Percentiles rank a stretch among this genome's conserved stretches.
Conservation (phyloP, 2,113 vertebrate genomes). For the Myotis lucifugus region DNA sequence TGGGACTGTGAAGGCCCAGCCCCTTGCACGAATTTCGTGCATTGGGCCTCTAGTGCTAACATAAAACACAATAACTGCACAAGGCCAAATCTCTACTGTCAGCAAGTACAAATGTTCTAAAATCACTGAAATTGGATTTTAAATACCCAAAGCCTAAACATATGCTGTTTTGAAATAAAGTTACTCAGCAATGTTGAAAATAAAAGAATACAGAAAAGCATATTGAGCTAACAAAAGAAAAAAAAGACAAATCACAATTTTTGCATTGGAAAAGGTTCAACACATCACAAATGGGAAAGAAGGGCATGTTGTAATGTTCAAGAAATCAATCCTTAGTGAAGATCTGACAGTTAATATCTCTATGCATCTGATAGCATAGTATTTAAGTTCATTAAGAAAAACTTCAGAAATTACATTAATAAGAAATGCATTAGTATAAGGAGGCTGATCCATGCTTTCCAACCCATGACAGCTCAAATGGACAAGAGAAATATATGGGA, state of each 20-base stretch:
- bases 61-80: background rate
- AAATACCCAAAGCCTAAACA: background rate
- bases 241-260: background rate
- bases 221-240: background rate
- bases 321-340: background rate
- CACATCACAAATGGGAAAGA: background rate
- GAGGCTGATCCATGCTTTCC: background rate
- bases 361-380: background rate
- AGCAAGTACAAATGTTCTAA: background rate
- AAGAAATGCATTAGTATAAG: background rate
- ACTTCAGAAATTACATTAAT: background rate
- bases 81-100: background rate
- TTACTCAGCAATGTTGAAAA: conserved; percentile 15
- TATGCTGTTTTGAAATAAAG: background rate
- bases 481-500: background rate
- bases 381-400: background rate
- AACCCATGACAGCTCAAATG: background rate
- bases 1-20: no score
- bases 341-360: background rate
- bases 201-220: background rate
- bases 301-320: background rate
- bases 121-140: background rate
- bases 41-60: background rate
- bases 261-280: background rate
- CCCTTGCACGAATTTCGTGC: no score